Conservation (phyloP, 2,113 vertebrate genomes). For the Dissostichus mawsoni region DNA sequence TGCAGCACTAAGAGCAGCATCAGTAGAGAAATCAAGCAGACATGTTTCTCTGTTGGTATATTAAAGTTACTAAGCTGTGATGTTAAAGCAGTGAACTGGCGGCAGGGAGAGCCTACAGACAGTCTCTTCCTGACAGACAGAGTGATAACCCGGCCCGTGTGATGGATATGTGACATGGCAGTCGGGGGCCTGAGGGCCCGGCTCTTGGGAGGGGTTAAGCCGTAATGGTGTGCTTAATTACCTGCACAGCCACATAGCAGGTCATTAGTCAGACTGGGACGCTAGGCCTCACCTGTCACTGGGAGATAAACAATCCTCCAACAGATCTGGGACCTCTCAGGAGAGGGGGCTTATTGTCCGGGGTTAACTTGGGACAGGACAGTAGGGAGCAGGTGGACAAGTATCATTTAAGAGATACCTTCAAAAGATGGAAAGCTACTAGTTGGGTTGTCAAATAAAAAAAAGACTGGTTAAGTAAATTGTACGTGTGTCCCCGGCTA, state of each 20-base stretch:
- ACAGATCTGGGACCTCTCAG: constrained; percentile 58
- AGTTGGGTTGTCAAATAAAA: constrained; percentile 4
- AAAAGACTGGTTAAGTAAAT: not conserved
- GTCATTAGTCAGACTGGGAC: constrained; percentile 80
- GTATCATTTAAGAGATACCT: constrained; percentile 25
- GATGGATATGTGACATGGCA: constrained; percentile 82
- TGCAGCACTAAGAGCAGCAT: not conserved
- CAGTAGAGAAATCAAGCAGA: not conserved
- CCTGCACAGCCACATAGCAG: constrained; percentile 80
- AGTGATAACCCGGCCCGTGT: constrained; percentile 74
- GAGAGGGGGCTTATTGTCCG: constrained; percentile 25
- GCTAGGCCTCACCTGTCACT: constrained; percentile 76
- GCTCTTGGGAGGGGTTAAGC: constrained; percentile 77
- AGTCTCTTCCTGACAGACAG: constrained; percentile 67
- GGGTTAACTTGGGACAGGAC: constrained; percentile 30
- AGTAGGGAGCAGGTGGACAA: not conserved
- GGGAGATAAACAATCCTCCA: constrained; percentile 78
- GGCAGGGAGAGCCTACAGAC: constrained; percentile 66
- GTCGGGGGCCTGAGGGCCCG: constrained; percentile 66
- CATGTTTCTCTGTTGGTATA: constrained; percentile 8
- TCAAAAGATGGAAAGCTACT: constrained; percentile 22
- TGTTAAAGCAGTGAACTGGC: constrained; percentile 51
- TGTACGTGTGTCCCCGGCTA: not conserved
- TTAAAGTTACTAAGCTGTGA: constrained; percentile 58
- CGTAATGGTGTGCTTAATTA: constrained; percentile 87